Base-by-base conservation (phyloP, 2,113 vertebrate genomes). In the Vanacampus margaritifer region DNA sequence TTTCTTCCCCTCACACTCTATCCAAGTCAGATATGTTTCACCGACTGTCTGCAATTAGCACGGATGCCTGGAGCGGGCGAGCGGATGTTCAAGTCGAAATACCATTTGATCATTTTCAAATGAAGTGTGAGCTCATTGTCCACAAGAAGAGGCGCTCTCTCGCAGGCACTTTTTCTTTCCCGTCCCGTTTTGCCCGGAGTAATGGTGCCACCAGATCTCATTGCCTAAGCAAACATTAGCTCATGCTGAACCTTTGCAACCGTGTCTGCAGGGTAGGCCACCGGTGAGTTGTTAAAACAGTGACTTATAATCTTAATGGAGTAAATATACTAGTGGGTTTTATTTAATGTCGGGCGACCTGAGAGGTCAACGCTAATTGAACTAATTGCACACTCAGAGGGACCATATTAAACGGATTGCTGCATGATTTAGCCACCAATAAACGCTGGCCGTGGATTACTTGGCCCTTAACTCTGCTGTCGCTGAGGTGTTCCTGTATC, bases 141-240 rank as follows among this genome's bases (percentile, higher is more conserved):
- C 75, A 62, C 67, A 81, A 75, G 85, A 51, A 83, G 83, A 83
- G 79, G 70, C 63, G 75, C 76, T 76, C 80, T 84, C 81, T 80
- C 72, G 28, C 72, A 76, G 73, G 74, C 60, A 62, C 78, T 78
- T 78, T 36, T 46, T 23, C 48, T 21, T n/a, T 6, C 48, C 21
- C 54, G 24, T 66, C 79, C 78, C 67, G 83, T 81, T 81, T 75
- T 65, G 70, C 68, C 81, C 64, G 83, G 82, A 81, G 82, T 85
- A 87, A 85, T 85, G 78, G 86, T 79, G 84, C 79, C 82, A 79
- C 80, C 53, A 32, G 79, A 76, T 76, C 36, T 65, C 79, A 76
- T 76, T 77, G 82, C 78, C 78, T 81, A 79, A 74, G 81, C 85
- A 88, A 88, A 89, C 82, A 88, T 85, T 81, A 85, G 84, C 84